These are phyloP conservation scores for Sciaenops ocellatus DNA, from an alignment of 2,797 vertebrate genomes.

Conservation along the genomic window DNA sequence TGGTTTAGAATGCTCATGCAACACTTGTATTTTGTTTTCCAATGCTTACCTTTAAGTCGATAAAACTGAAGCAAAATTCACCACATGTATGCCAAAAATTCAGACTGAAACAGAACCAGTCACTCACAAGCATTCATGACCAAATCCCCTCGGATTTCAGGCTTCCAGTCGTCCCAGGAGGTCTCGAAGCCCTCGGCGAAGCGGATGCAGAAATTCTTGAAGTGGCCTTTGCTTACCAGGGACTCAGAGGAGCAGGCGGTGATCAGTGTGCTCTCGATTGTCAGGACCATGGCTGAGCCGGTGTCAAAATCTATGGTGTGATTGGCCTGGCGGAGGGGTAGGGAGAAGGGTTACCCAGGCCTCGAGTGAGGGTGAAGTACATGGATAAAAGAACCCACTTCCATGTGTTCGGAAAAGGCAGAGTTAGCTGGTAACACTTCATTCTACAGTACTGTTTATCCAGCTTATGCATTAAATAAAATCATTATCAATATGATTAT, in stretches of 20 bases:
- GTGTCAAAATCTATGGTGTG: constrained; percentile 95
- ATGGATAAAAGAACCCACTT: constrained; percentile 38
- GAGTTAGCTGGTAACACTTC: constrained; percentile 58
- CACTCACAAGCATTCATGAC: constrained; percentile 99
- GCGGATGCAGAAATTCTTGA: constrained; percentile 99
- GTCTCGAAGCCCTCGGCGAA: constrained; percentile 99
- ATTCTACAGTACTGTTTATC: constrained; percentile 15
- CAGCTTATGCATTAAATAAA: not conserved
- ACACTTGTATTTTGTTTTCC: not conserved
- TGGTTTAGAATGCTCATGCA: not conserved
- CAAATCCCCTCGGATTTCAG: constrained; percentile 92
- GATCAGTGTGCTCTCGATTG: constrained; percentile 98
- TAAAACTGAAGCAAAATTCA: not conserved
- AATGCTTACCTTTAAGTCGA: not conserved
- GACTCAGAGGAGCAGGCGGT: constrained; percentile 99
- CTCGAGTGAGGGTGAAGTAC: not conserved
- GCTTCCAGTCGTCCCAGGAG: constrained; percentile 99
- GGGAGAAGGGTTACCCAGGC: constrained; percentile 29
- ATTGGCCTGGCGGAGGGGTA: constrained; percentile 86
- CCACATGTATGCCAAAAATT: not conserved
- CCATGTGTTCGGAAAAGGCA: constrained; percentile 35
- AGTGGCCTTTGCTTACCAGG: constrained; percentile 99
- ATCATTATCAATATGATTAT: not conserved
- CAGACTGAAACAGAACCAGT: not conserved
- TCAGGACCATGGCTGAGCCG: constrained; percentile 96